phyloP scores from a whole-genome alignment of 1,140 invertebrate genomes.

The Zaprionus lachaisei region DNA sequence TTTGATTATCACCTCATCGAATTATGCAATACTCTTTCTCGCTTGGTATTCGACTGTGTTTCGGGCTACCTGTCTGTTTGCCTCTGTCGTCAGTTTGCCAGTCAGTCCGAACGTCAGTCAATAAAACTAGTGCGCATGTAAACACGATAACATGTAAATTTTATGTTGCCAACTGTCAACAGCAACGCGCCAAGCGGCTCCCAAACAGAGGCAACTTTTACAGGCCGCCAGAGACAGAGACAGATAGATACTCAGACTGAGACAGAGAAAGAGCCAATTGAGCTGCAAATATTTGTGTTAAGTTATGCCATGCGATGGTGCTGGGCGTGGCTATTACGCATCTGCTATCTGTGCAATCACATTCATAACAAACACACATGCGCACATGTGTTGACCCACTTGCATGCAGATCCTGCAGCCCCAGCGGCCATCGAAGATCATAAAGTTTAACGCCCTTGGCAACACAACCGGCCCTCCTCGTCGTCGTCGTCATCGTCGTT shows the following conservation, averaged over 20 bases:
- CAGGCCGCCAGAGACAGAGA: constrained; percentile 5
- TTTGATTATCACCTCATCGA: background rate
- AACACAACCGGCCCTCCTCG: constrained; percentile 11
- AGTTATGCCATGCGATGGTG: constrained; percentile 32
- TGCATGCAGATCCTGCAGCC: constrained; percentile 49
- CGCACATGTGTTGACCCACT: constrained; percentile 53
- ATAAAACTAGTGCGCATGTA: constrained; percentile 59
- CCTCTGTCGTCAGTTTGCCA: constrained; percentile 38
- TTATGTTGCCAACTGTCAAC: constrained; percentile 71
- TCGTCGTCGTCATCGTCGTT: constrained; percentile 16
- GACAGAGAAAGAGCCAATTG: constrained; percentile 40
- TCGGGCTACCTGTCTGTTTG: constrained; percentile 14
- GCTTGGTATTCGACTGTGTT: background rate
- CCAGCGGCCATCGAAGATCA: constrained; percentile 48
- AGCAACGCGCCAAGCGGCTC: constrained; percentile 22
- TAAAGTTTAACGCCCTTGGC: constrained; percentile 58
- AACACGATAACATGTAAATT: constrained; percentile 75
- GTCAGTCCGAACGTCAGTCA: constrained; percentile 58
- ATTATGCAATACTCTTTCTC: constrained; percentile 26
- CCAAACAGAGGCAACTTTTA: constrained; percentile 33
- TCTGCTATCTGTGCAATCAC: constrained; percentile 5
- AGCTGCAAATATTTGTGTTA: constrained; percentile 60
- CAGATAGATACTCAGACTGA: constrained; percentile 14
- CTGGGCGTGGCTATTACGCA: constrained; percentile 59
- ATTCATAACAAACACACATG: constrained; percentile 8